These are phyloP conservation scores for Labrus mixtus DNA, from an alignment of 2,113 vertebrate genomes.

Conservation along the genomic window DNA sequence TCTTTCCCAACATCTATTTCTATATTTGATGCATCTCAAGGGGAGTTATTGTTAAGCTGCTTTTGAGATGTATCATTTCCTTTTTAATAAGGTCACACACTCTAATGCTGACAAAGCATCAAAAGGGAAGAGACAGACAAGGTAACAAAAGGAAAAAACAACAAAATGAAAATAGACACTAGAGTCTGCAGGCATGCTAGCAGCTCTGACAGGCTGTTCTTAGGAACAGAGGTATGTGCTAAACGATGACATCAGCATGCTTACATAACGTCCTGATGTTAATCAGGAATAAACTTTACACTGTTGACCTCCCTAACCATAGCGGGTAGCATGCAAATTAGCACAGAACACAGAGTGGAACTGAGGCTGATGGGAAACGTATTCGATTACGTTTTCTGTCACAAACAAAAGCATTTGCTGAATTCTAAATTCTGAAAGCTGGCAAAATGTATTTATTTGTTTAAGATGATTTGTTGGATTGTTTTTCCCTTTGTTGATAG, in stretches of 20 bases:
- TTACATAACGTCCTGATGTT: background rate
- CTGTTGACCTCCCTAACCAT: too few relatives aligned
- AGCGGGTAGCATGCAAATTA: too few relatives aligned
- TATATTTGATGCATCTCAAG: background rate
- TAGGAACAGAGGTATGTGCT: background rate
- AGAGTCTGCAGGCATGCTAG: background rate
- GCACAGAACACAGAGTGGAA: too few relatives aligned
- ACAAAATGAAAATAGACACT: background rate
- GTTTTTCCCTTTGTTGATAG: too few relatives aligned
- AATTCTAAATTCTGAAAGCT: too few relatives aligned
- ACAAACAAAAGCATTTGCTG: too few relatives aligned
- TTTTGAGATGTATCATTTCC: background rate
- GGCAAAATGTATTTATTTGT: too few relatives aligned
- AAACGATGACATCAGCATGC: background rate
- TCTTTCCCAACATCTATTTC: background rate
- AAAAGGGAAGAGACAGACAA: background rate
- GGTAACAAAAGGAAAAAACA: background rate
- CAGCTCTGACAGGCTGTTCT: too few relatives aligned
- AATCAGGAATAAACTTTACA: too few relatives aligned
- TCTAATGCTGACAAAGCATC: background rate
- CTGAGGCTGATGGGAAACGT: too few relatives aligned
- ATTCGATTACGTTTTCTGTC: too few relatives aligned
- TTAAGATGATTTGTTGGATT: too few relatives aligned
- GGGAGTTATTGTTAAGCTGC: background rate
- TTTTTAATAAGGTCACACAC: background rate